A percentile compares a stretch with the other conserved stretches of the same genome.
Conservation (phyloP, 2,797 vertebrate species). For the Corythornis leucogaster region DNA sequence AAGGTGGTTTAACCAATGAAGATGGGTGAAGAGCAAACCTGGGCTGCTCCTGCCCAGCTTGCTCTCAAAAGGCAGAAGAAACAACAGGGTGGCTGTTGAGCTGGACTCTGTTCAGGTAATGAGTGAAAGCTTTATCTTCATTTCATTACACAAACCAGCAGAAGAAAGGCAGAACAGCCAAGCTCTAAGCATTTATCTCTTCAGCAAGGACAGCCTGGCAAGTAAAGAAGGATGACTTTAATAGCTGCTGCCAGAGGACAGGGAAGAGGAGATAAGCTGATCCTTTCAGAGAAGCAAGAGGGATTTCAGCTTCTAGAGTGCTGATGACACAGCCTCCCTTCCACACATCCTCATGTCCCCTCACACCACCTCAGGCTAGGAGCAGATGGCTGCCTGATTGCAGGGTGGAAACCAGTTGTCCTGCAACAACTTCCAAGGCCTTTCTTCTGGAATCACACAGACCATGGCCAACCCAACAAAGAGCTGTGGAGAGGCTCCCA, state of each 20-base stretch:
- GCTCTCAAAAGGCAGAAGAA: background rate
- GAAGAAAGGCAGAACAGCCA: background rate
- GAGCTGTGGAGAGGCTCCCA: background rate
- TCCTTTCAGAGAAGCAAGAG: background rate
- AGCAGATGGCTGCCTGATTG: background rate
- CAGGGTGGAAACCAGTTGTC: background rate
- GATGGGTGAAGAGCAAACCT: background rate
- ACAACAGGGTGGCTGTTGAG: background rate
- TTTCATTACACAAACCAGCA: background rate
- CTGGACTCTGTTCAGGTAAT: background rate
- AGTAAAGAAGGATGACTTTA: background rate
- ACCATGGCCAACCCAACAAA: background rate
- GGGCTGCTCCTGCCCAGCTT: background rate
- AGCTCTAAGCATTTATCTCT: background rate
- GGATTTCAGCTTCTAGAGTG: background rate
- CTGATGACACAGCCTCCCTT: background rate
- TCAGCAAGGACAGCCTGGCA: background rate
- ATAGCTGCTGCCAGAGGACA: background rate
- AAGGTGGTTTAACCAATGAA: background rate
- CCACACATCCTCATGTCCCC: background rate
- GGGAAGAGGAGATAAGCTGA: background rate
- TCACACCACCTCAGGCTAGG: rapidly evolving
- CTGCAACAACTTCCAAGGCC: background rate
- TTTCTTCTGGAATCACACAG: background rate
- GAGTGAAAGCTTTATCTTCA: background rate